phyloP scores from a whole-genome alignment of 2,888 invertebrate species.

The Rotaria socialis region DNA sequence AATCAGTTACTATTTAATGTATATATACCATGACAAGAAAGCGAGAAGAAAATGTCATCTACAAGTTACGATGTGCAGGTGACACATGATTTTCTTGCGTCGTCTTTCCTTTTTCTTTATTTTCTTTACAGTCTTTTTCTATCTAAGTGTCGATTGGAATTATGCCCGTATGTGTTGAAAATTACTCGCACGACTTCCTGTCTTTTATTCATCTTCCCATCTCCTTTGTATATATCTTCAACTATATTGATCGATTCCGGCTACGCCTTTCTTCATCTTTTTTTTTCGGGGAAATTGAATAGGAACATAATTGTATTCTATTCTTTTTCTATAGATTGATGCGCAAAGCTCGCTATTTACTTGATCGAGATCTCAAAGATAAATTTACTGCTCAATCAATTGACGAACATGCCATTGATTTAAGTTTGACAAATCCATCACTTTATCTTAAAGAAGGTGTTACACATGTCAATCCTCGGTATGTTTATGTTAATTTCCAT shows the following conservation, averaged over 20 bases:
- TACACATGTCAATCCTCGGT: conserved; percentile 40
- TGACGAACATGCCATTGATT: conserved; percentile 63
- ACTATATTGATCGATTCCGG: neutral
- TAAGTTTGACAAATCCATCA: conserved; percentile 55
- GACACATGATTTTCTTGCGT: neutral
- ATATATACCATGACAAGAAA: neutral
- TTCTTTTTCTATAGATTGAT: conserved; percentile 64
- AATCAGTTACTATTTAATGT: conserved; percentile 4
- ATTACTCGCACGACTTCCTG: conserved; percentile 13
- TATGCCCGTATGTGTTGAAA: conserved; percentile 26
- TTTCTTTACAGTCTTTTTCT: conserved; percentile 5
- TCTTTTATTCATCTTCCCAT: conserved; percentile 3
- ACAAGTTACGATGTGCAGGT: neutral
- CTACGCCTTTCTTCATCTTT: neutral
- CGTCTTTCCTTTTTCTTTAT: neutral
- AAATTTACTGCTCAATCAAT: conserved; percentile 75
- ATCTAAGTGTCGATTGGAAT: conserved; percentile 25
- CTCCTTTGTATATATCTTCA: conserved; percentile 1
- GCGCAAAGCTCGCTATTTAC: conserved; percentile 72
- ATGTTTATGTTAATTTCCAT: neutral
- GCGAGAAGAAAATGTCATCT: neutral
- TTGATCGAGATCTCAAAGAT: conserved; percentile 78
- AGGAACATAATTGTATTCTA: neutral
- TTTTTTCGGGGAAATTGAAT: conserved; percentile 1
- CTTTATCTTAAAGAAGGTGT: conserved; percentile 53